Base-by-base conservation (phyloP, 2,797 vertebrate species). In the Threskiornis aethiopicus region DNA sequence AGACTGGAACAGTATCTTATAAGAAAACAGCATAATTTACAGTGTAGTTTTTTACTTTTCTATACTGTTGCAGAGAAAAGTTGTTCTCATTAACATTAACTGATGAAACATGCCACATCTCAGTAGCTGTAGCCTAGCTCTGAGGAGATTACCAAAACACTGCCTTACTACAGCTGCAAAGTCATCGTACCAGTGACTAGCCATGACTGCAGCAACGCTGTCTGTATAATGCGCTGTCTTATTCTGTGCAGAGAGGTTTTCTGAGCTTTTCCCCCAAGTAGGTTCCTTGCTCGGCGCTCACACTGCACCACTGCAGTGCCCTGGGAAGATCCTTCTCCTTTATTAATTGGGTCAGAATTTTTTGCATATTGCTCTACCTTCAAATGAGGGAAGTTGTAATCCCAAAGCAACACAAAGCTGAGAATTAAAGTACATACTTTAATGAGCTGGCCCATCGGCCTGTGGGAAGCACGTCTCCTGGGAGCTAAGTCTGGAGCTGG, bases 271-370 rank as follows among this genome's bases (percentile, higher is more conserved):
- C 26, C 42, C 52, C 42, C 61, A 75, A 16, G 57, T 1, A 71
- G 59, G 29, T 87, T 90, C 52, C 49, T 73, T 69, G 64, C 71
- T 90, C 5, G 0, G 4, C 0, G 1, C 62, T 90, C 58, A 19
- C 7, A 1, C 67, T 64, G 87, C 62, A 72, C 47, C 44, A 21
- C 86, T 81, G 52, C 78, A 79, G 75, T 1, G 0, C 91, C 75
- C 88, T 80, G 91, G 59, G 91, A 97, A 75, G 84, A 70, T 94
- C 37, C 80, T 64, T 93, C 73, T 91, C 58, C 89, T 93, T 25
- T 61, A 39, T 83, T 96, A 97, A 97, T 77, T 97, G 81, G 90
- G 95, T 94, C 91, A 93, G 90, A 62, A 55, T 46, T 77, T 94
- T 96, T 92, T 94, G 88, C 86, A 69, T 94, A 75, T 80, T 28